Conservation (phyloP, 2,797 vertebrate genomes). For the Syngnathus rostellatus region DNA sequence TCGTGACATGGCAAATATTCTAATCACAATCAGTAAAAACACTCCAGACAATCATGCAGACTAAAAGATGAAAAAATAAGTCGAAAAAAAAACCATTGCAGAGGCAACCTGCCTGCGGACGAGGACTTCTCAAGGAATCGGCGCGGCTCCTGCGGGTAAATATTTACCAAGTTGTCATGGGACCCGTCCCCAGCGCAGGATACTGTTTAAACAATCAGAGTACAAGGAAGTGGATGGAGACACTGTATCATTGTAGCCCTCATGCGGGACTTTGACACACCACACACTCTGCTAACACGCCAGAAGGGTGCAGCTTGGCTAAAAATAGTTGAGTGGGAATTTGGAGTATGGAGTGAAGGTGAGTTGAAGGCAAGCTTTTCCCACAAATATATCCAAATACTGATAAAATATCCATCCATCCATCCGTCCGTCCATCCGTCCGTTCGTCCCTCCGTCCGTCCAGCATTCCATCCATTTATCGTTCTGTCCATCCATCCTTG, state of each 20-base stretch:
- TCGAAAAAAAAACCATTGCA: conserved; percentile 50
- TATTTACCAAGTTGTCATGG: conserved; percentile 79
- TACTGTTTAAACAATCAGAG: conserved; percentile 74
- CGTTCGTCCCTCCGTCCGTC: too few relatives aligned
- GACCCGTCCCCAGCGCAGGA: conserved; percentile 68
- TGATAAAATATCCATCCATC: too few relatives aligned
- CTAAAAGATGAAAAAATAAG: conserved; percentile 50
- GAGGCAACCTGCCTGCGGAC: conserved; percentile 52
- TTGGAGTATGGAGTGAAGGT: conserved; percentile 17
- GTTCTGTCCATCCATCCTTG: too few relatives aligned
- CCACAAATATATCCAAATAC: too few relatives aligned
- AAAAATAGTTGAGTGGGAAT: conserved; percentile 54
- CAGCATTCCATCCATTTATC: too few relatives aligned
- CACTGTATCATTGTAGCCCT: conserved; percentile 66
- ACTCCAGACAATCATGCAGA: conserved; percentile 42
- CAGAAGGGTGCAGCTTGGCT: conserved; percentile 35
- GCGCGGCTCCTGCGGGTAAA: conserved; percentile 63
- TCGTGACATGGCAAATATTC: conserved; percentile 45
- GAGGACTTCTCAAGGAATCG: conserved; percentile 43
- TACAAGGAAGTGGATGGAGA: conserved; percentile 56
- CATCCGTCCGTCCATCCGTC: too few relatives aligned
- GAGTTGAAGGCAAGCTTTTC: conserved; percentile 26
- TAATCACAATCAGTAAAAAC: conserved; percentile 29
- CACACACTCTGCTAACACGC: conserved; percentile 52
- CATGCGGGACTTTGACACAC: conserved; percentile 68